These are phyloP conservation scores for Anolis carolinensis DNA, from an alignment of 2,113 vertebrate species.

Conservation along the genomic window DNA sequence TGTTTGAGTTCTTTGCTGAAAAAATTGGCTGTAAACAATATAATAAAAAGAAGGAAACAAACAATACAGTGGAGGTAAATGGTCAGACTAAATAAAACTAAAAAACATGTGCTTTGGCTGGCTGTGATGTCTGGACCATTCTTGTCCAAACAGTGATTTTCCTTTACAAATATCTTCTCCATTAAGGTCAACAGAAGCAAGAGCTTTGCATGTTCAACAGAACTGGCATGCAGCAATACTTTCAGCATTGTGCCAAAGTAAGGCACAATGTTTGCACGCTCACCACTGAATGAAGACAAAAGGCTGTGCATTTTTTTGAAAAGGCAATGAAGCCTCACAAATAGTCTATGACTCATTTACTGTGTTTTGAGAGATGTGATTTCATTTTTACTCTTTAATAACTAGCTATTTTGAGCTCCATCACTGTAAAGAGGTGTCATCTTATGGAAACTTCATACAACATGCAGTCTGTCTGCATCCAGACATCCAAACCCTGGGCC, in stretches of 20 bases:
- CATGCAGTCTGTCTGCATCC: neutral
- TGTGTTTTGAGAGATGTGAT: neutral
- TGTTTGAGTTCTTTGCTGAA: neutral
- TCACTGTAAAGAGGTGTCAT: neutral
- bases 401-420: neutral
- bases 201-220: neutral
- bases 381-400: neutral
- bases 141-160: neutral
- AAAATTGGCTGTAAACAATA: neutral
- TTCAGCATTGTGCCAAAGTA: neutral
- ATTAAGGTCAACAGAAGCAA: neutral
- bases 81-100: neutral
- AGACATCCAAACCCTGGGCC: no score
- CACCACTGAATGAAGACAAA: neutral
- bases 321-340: neutral
- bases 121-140: neutral
- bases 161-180: neutral
- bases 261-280: neutral
- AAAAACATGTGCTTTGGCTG: neutral
- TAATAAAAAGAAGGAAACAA: neutral
- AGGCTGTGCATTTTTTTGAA: neutral
- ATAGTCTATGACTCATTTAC: neutral
- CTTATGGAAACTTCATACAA: neutral
- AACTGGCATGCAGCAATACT: neutral
- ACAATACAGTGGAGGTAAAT: no score